Percentiles rank a stretch among this genome's conserved stretches.
These are phyloP conservation scores for Ecliptopera silaceata DNA, from an alignment of 2,888 invertebrate genomes.

Conservation along the genomic window DNA sequence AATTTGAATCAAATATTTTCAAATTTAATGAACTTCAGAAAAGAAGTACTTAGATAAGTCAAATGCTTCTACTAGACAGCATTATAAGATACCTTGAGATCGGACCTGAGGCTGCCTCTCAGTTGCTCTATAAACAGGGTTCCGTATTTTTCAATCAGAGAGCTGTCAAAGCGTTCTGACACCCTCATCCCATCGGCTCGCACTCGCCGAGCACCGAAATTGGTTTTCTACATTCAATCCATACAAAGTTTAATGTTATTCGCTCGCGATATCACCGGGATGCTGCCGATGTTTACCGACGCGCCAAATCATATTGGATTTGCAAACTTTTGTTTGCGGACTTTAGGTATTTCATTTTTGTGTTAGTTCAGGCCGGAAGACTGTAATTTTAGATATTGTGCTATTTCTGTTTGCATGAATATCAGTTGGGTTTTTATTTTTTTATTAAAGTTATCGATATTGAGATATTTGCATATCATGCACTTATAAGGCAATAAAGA, in stretches of 20 bases:
- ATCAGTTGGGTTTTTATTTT: too few species aligned
- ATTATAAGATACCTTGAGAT: conserved; percentile 21
- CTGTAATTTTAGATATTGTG: conserved; percentile 78
- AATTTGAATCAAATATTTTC: too few species aligned
- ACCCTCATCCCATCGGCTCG: conserved; percentile 84
- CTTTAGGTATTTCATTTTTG: conserved; percentile 77
- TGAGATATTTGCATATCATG: too few species aligned
- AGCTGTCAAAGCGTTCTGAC: conserved; percentile 85
- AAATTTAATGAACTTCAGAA: too few species aligned
- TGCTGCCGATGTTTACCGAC: conserved; percentile 83
- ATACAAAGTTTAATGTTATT: conserved; percentile 84
- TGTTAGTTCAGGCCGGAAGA: conserved; percentile 79
- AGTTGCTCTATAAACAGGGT: conserved; percentile 82
- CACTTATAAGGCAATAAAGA: too few species aligned
- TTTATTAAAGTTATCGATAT: too few species aligned
- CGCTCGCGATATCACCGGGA: conserved; percentile 83
- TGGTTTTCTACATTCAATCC: conserved; percentile 84
- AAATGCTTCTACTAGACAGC: neutral
- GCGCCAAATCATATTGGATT: conserved; percentile 84
- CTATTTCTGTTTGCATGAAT: conserved; percentile 28
- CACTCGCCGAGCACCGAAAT: conserved; percentile 83
- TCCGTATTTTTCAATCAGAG: conserved; percentile 85
- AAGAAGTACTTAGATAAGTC: neutral
- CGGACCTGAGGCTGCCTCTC: conserved; percentile 49
- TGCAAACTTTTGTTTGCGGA: conserved; percentile 83